These are phyloP conservation scores for Deilephila porcellus DNA, from an alignment of 2,888 invertebrate species.

Conservation along the genomic window DNA sequence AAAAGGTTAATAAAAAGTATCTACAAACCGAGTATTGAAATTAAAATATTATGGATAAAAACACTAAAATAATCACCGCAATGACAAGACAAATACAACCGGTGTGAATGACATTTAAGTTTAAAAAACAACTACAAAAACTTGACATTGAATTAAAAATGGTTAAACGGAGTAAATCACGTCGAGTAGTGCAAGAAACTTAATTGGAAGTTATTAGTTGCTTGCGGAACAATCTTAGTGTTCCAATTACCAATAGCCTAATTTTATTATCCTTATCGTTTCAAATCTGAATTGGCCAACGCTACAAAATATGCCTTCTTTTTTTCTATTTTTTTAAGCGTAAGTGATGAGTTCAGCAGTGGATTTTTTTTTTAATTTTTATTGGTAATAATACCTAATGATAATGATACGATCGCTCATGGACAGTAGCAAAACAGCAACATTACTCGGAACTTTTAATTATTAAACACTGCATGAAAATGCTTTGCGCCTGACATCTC, in stretches of 20 bases:
- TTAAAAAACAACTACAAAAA: conserved; percentile 24
- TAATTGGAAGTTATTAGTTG: not conserved
- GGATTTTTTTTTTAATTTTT: too few relatives aligned
- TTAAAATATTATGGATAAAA: not conserved
- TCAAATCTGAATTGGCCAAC: not conserved
- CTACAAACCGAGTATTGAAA: not conserved
- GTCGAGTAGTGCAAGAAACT: conserved; percentile 1
- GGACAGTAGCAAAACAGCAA: too few relatives aligned
- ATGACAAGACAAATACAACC: conserved; percentile 9
- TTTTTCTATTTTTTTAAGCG: not conserved
- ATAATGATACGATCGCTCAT: too few relatives aligned
- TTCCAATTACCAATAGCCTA: not conserved
- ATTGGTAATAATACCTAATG: too few relatives aligned
- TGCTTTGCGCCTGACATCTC: too few relatives aligned
- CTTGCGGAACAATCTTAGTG: not conserved
- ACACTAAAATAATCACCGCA: not conserved
- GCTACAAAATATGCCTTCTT: not conserved
- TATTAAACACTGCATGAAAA: too few relatives aligned
- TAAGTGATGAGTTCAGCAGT: not conserved
- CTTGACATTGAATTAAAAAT: conserved; percentile 21
- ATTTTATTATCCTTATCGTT: not conserved
- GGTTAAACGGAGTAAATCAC: conserved; percentile 4
- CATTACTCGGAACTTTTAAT: too few relatives aligned
- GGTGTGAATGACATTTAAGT: conserved; percentile 22
- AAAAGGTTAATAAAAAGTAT: too few relatives aligned